phyloP scores from a whole-genome alignment of 2,888 invertebrate species.

The Busseola fusca region DNA sequence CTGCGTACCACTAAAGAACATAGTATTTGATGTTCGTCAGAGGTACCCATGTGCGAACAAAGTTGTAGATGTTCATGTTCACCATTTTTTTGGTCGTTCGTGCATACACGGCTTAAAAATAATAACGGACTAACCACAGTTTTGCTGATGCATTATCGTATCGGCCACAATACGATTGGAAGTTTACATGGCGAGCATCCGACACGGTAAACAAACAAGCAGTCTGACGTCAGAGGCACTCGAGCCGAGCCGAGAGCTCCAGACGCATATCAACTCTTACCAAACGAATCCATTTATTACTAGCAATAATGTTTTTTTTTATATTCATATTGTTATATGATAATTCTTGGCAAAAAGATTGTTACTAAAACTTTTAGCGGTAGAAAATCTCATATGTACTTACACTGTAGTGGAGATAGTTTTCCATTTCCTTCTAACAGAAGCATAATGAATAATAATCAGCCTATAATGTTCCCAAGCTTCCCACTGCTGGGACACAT shows the following conservation, averaged over 20 bases:
- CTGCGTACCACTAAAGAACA: too few species aligned
- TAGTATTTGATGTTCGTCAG: too few species aligned
- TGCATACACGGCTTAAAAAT: constrained; percentile 35
- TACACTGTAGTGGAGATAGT: background rate
- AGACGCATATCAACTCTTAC: constrained; percentile 43
- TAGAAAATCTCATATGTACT: background rate
- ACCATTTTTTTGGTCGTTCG: too few species aligned
- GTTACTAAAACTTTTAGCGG: background rate
- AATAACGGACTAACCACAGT: constrained; percentile 49
- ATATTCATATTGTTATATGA: constrained; percentile 20
- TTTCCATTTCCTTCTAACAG: background rate
- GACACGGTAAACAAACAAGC: constrained; percentile 82
- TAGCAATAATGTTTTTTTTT: constrained; percentile 37
- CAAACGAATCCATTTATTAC: constrained; percentile 50
- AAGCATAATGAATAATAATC: background rate
- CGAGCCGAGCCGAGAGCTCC: constrained; percentile 53
- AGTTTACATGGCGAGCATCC: constrained; percentile 83
- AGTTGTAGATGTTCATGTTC: too few species aligned
- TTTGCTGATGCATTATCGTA: constrained; percentile 67
- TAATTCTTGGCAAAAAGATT: constrained; percentile 5
- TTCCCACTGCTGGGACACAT: background rate
- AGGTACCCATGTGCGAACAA: too few species aligned
- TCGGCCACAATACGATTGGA: constrained; percentile 79
- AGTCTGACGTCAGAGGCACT: constrained; percentile 77
- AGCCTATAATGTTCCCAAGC: background rate